These are phyloP conservation scores for Coronaproctus castanopsis DNA, from an alignment of 2,888 invertebrate species.

Conservation along the genomic window DNA sequence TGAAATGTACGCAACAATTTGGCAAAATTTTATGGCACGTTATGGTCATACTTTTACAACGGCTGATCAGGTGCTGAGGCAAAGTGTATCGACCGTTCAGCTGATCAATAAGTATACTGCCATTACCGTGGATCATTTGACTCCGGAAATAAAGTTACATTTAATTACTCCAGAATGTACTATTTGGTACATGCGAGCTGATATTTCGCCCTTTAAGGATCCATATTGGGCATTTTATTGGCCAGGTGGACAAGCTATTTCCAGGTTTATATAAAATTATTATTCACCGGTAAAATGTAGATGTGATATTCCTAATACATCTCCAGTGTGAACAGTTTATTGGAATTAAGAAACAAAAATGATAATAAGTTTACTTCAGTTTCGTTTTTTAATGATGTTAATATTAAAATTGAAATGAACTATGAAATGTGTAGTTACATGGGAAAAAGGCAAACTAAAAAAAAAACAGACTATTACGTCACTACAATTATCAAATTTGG, in stretches of 20 bases:
- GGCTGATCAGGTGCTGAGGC: neutral
- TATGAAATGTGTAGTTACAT: no score
- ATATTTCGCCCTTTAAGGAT: constrained; percentile 31
- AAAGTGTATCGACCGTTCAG: neutral
- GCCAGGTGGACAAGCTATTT: constrained; percentile 52
- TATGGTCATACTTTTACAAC: neutral
- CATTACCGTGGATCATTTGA: constrained; percentile 33
- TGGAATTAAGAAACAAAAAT: no score
- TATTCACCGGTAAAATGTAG: neutral
- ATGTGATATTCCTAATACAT: no score
- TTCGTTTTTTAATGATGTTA: no score
- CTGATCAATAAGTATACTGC: constrained; percentile 20
- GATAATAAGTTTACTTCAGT: no score
- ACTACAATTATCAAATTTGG: no score
- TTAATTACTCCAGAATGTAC: constrained; percentile 40
- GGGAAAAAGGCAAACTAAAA: no score
- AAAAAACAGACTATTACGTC: no score
- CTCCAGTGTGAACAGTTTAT: no score
- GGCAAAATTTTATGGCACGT: no score
- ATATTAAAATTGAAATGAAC: no score
- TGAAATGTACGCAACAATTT: no score
- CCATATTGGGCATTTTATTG: constrained; percentile 61
- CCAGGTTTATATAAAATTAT: constrained; percentile 30
- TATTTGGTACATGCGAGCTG: constrained; percentile 32
- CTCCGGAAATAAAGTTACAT: constrained; percentile 40